Conservation (phyloP, 2,888 invertebrate species). For the Cheiracanthium punctorium region DNA sequence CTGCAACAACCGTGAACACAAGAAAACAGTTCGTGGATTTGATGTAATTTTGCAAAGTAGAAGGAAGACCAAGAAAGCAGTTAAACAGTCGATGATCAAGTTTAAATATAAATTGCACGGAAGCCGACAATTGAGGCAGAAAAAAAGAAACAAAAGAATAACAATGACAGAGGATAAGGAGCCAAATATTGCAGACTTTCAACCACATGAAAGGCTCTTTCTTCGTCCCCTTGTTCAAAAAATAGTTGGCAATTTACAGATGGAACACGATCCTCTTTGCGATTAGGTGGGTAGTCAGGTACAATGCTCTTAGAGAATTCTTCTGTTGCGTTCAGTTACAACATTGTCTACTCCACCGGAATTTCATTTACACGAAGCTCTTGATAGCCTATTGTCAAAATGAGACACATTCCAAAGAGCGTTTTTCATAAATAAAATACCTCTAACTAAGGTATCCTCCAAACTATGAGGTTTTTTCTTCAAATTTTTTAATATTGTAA, state of each 20-base stretch:
- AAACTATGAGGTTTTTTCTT: too few relatives aligned
- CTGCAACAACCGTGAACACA: too few relatives aligned
- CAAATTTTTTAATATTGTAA: too few relatives aligned
- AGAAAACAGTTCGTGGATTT: too few relatives aligned
- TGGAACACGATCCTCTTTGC: slow-evolving; percentile 24
- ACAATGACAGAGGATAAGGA: slow-evolving; percentile 3
- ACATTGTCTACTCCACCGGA: slow-evolving; percentile 9
- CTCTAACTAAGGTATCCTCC: not conserved
- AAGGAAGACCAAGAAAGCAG: not conserved
- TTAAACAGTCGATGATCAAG: not conserved
- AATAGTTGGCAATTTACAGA: slow-evolving; percentile 22
- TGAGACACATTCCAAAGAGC: not conserved
- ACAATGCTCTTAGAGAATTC: slow-evolving; percentile 37
- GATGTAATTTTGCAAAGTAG: too few relatives aligned
- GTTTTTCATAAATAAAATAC: not conserved
- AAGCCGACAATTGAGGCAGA: not conserved
- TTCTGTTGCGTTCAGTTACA: slow-evolving; percentile 8
- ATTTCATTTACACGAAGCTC: not conserved
- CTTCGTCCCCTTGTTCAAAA: slow-evolving; percentile 21
- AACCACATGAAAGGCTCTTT: slow-evolving; percentile 4
- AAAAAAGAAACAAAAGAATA: not conserved
- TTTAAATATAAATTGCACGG: not conserved
- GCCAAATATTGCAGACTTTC: slow-evolving; percentile 29
- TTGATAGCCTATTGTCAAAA: not conserved
- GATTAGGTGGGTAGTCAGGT: slow-evolving; percentile 23